Percentiles rank a stretch among this genome's conserved stretches.
These are phyloP conservation scores for Tetragnatha montana DNA, from an alignment of 2,888 invertebrate genomes.

Conservation along the genomic window DNA sequence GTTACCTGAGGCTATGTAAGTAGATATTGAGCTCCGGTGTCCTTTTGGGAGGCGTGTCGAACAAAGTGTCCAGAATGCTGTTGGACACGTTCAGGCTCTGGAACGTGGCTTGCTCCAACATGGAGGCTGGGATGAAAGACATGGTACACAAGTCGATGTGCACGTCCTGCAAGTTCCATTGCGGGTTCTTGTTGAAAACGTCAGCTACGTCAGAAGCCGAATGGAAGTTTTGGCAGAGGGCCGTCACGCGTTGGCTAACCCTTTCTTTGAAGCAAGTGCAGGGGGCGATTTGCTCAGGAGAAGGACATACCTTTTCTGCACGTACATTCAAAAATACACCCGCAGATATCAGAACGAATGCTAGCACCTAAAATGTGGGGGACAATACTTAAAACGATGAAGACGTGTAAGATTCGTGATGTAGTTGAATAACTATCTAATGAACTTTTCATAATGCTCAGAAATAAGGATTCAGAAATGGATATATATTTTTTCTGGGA, in stretches of 20 bases:
- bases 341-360: too few relatives aligned
- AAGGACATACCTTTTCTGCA: background rate
- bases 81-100: slow-evolving; percentile 23
- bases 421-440: too few relatives aligned
- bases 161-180: slow-evolving; percentile 19
- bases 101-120: slow-evolving; percentile 18
- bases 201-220: background rate
- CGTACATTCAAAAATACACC: too few relatives aligned
- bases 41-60: background rate
- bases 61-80: slow-evolving; percentile 16
- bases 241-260: background rate
- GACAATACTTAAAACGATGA: too few relatives aligned
- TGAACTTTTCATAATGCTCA: too few relatives aligned
- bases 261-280: slow-evolving; percentile 26
- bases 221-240: slow-evolving; percentile 1
- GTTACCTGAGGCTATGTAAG: background rate
- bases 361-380: too few relatives aligned
- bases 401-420: too few relatives aligned
- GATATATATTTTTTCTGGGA: too few relatives aligned
- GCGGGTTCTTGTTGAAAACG: slow-evolving; percentile 26
- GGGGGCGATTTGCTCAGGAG: slow-evolving; percentile 17
- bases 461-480: too few relatives aligned
- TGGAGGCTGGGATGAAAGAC: slow-evolving; percentile 14
- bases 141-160: slow-evolving; percentile 9
- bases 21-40: slow-evolving; percentile 22